Evolutionary conservation across 2,888 invertebrate species (phyloP).

Genomic region (Dryobota labecula): DNA sequence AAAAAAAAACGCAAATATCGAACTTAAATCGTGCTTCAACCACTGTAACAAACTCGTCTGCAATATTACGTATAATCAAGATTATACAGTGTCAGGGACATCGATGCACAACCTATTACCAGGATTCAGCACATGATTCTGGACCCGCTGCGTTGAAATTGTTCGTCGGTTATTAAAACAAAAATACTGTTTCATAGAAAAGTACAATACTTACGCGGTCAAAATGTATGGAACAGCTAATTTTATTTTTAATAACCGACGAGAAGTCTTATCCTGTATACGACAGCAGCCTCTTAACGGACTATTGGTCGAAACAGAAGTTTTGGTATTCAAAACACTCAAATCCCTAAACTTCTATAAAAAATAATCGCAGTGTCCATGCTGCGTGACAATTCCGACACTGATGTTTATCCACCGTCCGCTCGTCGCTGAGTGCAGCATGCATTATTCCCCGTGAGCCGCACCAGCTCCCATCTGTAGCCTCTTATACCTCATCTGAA

Average conservation of each 20-base stretch:
- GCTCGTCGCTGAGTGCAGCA: conserved; percentile 53
- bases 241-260: no score
- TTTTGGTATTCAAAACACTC: conserved; percentile 13
- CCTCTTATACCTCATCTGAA: conserved; percentile 21
- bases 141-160: no score
- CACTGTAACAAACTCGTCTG: background rate
- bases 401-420: conserved; percentile 53
- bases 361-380: conserved; percentile 10
- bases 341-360: conserved; percentile 2
- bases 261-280: no score
- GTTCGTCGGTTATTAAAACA: no score
- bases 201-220: no score
- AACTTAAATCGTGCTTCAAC: background rate
- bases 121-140: no score
- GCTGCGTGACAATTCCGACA: background rate
- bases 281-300: background rate
- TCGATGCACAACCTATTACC: no score
- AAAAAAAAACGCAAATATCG: background rate
- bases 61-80: background rate
- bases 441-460: conserved; percentile 69
- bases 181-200: no score
- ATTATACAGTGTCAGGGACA: no score
- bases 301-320: background rate
- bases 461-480: conserved; percentile 45
- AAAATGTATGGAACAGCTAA: no score